A percentile compares a stretch with the other conserved stretches of the same genome.
Evolutionary conservation across 30 jellyfish, hydroid and myxozoan genomes (phyloP).

Genomic region (Aurelia coerulea): DNA sequence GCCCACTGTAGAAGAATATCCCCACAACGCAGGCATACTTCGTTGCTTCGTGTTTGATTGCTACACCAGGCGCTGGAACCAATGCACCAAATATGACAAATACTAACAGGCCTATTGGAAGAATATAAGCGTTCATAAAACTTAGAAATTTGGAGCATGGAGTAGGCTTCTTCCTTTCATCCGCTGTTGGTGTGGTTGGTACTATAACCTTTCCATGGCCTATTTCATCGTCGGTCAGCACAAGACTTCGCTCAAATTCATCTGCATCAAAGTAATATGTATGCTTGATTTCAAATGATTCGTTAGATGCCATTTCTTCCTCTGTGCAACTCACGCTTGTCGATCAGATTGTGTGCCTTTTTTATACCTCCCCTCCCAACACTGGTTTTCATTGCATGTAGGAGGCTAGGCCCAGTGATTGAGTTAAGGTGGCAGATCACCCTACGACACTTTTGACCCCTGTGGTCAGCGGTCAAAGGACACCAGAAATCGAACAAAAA

Average conservation of each 20-base stretch:
- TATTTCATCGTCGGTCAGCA: slow-evolving; percentile 63
- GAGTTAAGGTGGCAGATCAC: too few relatives aligned
- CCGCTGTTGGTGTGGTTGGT: neutral
- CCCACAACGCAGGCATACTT: slow-evolving; percentile 79
- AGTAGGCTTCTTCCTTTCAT: slow-evolving; percentile 49
- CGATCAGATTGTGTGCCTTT: too few relatives aligned
- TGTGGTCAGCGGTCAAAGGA: too few relatives aligned
- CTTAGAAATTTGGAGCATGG: slow-evolving; percentile 23
- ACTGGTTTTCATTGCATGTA: too few relatives aligned
- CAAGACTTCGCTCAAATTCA: slow-evolving; percentile 58
- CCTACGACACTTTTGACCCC: too few relatives aligned
- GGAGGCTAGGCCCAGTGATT: too few relatives aligned
- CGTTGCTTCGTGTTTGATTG: slow-evolving; percentile 81
- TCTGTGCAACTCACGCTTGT: neutral
- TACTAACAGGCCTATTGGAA: slow-evolving; percentile 82
- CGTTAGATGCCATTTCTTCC: neutral
- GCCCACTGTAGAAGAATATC: slow-evolving; percentile 88
- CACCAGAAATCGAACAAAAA: too few relatives aligned
- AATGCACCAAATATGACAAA: slow-evolving; percentile 86
- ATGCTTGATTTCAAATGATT: slow-evolving; percentile 46
- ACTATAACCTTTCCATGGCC: slow-evolving; percentile 52
- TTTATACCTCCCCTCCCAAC: too few relatives aligned
- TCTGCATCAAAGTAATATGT: slow-evolving; percentile 61
- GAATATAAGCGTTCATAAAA: slow-evolving; percentile 60
- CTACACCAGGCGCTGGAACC: slow-evolving; percentile 89